These are phyloP conservation scores for Coregonus sp. DNA, from an alignment of 2,797 vertebrate species.

Conservation along the genomic window DNA sequence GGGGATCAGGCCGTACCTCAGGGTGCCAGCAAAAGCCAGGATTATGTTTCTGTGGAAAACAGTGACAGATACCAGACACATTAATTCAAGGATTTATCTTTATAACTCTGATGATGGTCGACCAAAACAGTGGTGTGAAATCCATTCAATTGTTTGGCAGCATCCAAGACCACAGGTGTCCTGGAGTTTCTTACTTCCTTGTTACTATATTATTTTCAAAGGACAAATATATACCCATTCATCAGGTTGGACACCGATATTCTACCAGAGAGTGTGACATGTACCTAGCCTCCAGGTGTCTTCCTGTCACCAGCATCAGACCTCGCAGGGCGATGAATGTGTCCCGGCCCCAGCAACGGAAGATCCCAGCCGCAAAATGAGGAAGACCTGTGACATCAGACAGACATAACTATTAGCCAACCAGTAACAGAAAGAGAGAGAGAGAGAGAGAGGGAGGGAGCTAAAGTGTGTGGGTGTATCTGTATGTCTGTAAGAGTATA, in stretches of 20 bases:
- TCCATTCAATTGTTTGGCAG: too few relatives aligned
- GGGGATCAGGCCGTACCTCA: constrained; percentile 94
- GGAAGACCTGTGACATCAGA: constrained; percentile 82
- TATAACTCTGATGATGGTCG: too few relatives aligned
- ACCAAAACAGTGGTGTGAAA: too few relatives aligned
- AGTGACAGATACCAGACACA: constrained; percentile 54
- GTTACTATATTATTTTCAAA: too few relatives aligned
- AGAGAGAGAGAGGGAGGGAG: too few relatives aligned
- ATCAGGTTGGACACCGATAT: too few relatives aligned
- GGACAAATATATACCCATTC: too few relatives aligned
- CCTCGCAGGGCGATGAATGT: constrained; percentile 94
- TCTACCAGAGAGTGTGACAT: too few relatives aligned
- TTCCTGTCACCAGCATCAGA: constrained; percentile 88
- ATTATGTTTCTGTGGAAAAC: constrained; percentile 92
- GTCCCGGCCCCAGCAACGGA: constrained; percentile 96
- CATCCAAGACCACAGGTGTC: too few relatives aligned
- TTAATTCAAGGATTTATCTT: too few relatives aligned
- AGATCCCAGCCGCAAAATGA: constrained; percentile 93
- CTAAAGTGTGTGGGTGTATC: not conserved
- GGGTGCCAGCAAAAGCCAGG: constrained; percentile 86
- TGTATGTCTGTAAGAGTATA: not conserved
- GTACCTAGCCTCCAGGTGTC: constrained; percentile 84
- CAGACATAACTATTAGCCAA: too few relatives aligned
- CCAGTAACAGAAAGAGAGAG: not conserved
- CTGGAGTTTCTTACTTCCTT: too few relatives aligned